Conservation (phyloP, 2,888 invertebrate species). For the Drepana falcataria region DNA sequence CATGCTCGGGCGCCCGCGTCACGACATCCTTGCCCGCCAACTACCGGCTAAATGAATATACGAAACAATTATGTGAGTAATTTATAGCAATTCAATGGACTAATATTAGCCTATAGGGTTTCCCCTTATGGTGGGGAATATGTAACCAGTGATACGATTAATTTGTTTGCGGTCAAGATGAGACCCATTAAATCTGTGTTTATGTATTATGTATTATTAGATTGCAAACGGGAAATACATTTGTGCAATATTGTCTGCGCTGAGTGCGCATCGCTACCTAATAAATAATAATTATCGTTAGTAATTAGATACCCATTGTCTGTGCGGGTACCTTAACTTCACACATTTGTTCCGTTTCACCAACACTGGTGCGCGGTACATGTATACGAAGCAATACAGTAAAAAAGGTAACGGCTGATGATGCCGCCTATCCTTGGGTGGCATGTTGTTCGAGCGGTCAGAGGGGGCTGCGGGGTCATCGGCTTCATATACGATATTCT, state of each 20-base stretch:
- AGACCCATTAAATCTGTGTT: conserved; percentile 1
- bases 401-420: too few species aligned
- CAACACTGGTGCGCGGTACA: too few species aligned
- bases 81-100: neutral
- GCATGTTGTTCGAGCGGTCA: too few species aligned
- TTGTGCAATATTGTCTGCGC: neutral
- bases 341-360: too few species aligned
- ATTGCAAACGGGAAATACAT: neutral
- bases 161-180: neutral
- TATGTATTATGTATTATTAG: neutral
- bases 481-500: too few species aligned
- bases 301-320: too few species aligned
- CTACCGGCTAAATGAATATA: conserved; percentile 9
- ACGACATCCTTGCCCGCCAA: conserved; percentile 12
- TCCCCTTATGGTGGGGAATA: conserved; percentile 1
- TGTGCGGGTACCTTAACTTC: too few species aligned
- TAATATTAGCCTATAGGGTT: neutral
- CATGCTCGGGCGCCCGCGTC: conserved; percentile 12
- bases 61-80: neutral
- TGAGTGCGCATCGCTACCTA: neutral
- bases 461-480: too few species aligned
- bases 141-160: neutral
- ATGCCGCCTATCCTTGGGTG: too few species aligned
- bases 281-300: neutral
- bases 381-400: too few species aligned